A percentile compares a stretch with the other conserved stretches of the same genome.
Evolutionary conservation across 2,888 invertebrate species (phyloP).

Genomic region (Willowsia nigromaculata): DNA sequence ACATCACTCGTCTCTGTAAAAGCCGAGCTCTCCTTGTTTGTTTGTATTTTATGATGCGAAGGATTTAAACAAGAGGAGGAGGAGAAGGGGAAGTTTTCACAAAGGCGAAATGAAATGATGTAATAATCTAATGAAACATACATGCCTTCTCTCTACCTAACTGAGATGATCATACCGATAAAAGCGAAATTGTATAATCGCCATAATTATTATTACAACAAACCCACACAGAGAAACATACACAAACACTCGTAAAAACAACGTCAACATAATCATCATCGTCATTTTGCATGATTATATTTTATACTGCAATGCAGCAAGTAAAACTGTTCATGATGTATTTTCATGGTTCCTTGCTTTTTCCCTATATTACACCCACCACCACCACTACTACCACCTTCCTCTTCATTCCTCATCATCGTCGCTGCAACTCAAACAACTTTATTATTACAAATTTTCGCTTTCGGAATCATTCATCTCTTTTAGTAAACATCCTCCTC

Average conservation of each 20-base stretch:
- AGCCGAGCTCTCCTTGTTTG: not conserved
- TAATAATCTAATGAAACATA: conserved; percentile 25
- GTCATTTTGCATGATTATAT: not conserved
- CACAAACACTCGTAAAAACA: not conserved
- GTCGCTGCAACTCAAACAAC: not conserved
- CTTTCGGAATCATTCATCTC: conserved; percentile 49
- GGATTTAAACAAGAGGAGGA: conserved; percentile 13
- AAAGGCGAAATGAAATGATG: not conserved
- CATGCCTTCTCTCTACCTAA: not conserved
- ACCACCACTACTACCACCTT: too few species aligned
- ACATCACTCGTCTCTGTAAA: too few species aligned
- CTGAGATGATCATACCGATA: not conserved
- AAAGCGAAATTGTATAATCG: conserved; percentile 24
- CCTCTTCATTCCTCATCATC: too few species aligned
- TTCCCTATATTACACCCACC: conserved; percentile 11
- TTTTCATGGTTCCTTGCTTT: conserved; percentile 40
- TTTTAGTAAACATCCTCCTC: not conserved
- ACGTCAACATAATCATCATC: too few species aligned
- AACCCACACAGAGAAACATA: not conserved
- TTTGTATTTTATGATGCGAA: not conserved
- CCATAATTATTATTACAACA: conserved; percentile 20
- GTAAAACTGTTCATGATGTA: not conserved
- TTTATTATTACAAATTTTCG: conserved; percentile 26
- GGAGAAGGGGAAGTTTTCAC: too few species aligned
- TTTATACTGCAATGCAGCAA: conserved; percentile 31